A percentile compares a stretch with the other conserved stretches of the same genome.
phyloP scores from a whole-genome alignment of 2,113 vertebrate genomes.

The Nesoenas mayeri region DNA sequence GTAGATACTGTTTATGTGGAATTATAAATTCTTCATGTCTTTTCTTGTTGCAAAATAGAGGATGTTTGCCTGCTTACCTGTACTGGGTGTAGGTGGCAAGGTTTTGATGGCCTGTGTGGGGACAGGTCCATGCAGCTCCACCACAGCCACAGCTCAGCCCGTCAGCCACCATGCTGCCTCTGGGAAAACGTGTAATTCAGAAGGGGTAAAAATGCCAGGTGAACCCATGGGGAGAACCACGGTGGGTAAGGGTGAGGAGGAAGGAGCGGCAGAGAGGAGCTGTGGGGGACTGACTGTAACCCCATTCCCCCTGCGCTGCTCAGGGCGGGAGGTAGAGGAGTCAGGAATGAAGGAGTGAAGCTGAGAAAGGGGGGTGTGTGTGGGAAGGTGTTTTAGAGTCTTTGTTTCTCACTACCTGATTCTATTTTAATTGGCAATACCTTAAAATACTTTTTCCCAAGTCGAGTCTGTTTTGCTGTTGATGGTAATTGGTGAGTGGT shows the following conservation, averaged over 20 bases:
- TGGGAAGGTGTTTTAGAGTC: neutral
- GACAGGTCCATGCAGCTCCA: neutral
- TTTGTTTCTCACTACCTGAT: neutral
- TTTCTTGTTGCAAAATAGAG: neutral
- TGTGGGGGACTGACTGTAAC: neutral
- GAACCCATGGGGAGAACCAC: neutral
- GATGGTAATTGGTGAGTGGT: neutral
- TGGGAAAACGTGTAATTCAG: neutral
- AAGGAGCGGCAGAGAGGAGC: neutral
- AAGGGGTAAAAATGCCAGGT: neutral
- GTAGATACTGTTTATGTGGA: neutral
- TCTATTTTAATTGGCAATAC: neutral
- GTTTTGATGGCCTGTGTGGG: neutral
- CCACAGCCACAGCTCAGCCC: neutral
- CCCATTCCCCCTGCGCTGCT: neutral
- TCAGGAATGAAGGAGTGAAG: neutral
- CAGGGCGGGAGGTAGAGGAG: neutral
- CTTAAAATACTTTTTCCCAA: neutral
- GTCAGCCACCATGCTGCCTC: neutral
- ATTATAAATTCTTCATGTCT: neutral
- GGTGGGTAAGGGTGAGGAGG: neutral
- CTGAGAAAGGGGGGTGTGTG: accelerated
- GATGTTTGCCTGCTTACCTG: neutral
- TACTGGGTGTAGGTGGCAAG: neutral
- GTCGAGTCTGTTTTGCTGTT: neutral